phyloP scores from a whole-genome alignment of 2,797 vertebrate genomes.

The Clarias fuscus region DNA sequence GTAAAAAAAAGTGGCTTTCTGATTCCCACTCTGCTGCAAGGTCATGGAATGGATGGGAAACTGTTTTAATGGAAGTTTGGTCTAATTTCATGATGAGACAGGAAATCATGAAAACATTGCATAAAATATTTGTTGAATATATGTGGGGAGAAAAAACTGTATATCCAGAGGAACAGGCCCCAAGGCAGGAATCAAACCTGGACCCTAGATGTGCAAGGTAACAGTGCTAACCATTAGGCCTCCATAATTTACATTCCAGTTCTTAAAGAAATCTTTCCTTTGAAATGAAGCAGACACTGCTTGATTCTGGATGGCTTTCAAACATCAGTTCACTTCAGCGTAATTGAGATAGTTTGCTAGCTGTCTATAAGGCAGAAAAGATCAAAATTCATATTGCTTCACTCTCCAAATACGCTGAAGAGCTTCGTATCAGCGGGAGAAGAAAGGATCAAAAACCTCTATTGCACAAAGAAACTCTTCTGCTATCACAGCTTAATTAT shows the following conservation, averaged over 20 bases:
- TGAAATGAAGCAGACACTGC: neutral
- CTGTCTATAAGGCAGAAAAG: slow-evolving; percentile 27
- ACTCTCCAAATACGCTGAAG: slow-evolving; percentile 3
- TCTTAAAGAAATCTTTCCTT: neutral
- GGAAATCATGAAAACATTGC: no score
- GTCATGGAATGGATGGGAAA: slow-evolving; percentile 23
- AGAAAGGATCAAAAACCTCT: slow-evolving; percentile 47
- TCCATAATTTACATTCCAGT: neutral
- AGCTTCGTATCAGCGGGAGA: slow-evolving; percentile 25
- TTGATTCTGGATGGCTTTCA: neutral
- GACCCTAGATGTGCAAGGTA: no score
- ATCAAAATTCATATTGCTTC: slow-evolving; percentile 23
- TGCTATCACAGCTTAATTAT: slow-evolving; percentile 74
- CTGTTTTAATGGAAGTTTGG: slow-evolving; percentile 1
- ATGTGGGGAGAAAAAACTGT: no score
- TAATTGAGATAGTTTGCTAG: slow-evolving; percentile 5
- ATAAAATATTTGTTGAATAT: no score
- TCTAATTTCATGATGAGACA: slow-evolving; percentile 4
- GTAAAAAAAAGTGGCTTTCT: slow-evolving; percentile 32
- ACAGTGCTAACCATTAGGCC: no score
- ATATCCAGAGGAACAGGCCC: no score
- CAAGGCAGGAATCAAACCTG: no score
- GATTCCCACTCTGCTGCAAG: slow-evolving; percentile 23
- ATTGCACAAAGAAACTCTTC: slow-evolving; percentile 65
- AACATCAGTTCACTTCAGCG: neutral